These are phyloP conservation scores for Andricus curvator DNA, from an alignment of 2,888 invertebrate species.

Conservation along the genomic window DNA sequence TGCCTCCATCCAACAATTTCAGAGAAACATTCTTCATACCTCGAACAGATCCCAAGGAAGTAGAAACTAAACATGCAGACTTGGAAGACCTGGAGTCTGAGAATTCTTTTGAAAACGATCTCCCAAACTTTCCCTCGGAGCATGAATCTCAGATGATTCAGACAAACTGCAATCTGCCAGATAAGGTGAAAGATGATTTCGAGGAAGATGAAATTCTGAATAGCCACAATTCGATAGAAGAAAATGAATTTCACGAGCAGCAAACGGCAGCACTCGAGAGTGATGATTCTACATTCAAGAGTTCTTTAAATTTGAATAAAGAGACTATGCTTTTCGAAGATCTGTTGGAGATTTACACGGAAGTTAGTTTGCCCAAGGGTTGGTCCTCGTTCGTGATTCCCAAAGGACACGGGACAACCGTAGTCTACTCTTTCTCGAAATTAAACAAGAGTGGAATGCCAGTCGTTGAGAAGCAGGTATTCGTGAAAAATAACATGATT, in stretches of 20 bases:
- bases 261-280: background rate
- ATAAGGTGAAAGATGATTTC: background rate
- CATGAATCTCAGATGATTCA: background rate
- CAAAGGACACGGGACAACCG: constrained; percentile 68
- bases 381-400: constrained; percentile 72
- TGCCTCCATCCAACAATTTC: background rate
- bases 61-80: constrained; percentile 44
- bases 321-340: constrained; percentile 72
- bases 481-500: constrained; percentile 71
- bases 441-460: constrained; percentile 69
- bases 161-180: background rate
- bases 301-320: constrained; percentile 18
- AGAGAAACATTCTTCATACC: constrained; percentile 45
- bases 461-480: constrained; percentile 72
- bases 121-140: background rate
- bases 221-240: background rate
- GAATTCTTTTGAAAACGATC: constrained; percentile 15
- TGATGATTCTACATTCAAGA: constrained; percentile 10
- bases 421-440: constrained; percentile 69
- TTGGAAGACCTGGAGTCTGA: constrained; percentile 32
- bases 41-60: constrained; percentile 42
- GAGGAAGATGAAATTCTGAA: constrained; percentile 14
- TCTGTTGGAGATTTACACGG: constrained; percentile 71
- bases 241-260: background rate
- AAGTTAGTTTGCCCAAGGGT: constrained; percentile 68